Evolutionary conservation across 1,140 invertebrate genomes (phyloP).

Genomic region (Saccostrea cuccullata): DNA sequence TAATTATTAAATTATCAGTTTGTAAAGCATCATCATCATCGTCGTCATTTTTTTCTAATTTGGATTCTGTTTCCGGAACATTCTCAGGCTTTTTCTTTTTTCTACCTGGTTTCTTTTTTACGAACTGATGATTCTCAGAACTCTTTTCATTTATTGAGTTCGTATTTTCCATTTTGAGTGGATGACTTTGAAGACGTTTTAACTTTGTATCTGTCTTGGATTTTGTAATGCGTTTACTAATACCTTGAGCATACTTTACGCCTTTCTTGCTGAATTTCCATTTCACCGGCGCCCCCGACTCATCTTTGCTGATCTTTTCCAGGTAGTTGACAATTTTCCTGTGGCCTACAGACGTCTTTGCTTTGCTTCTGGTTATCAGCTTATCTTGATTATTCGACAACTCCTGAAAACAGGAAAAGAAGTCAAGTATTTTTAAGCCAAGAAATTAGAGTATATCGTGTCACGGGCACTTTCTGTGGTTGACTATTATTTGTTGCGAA

Average conservation of each 20-base stretch:
- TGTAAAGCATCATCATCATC: background rate
- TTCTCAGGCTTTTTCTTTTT: constrained; percentile 20
- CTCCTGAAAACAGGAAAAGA: background rate
- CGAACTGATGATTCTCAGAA: background rate
- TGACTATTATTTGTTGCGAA: too few species aligned
- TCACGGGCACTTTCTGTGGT: too few species aligned
- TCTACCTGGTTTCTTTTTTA: constrained; percentile 17
- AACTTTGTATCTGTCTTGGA: background rate
- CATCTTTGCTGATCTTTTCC: constrained; percentile 54
- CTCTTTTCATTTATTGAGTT: background rate
- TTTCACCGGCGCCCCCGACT: constrained; percentile 52
- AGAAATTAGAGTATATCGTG: too few species aligned
- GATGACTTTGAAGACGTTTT: constrained; percentile 19
- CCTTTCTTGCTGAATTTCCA: constrained; percentile 57
- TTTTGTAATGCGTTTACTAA: constrained; percentile 49
- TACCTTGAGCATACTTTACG: constrained; percentile 50
- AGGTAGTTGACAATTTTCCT: constrained; percentile 54
- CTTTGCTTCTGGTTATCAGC: constrained; percentile 56
- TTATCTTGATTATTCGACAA: constrained; percentile 12
- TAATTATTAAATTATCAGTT: constrained; percentile 39
- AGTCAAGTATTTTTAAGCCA: background rate
- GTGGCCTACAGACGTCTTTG: constrained; percentile 50
- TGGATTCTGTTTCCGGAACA: background rate
- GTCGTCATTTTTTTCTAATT: background rate
- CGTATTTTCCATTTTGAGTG: background rate